Conservation (phyloP, 1,140 invertebrate genomes). For the Cotesia vestalis region DNA sequence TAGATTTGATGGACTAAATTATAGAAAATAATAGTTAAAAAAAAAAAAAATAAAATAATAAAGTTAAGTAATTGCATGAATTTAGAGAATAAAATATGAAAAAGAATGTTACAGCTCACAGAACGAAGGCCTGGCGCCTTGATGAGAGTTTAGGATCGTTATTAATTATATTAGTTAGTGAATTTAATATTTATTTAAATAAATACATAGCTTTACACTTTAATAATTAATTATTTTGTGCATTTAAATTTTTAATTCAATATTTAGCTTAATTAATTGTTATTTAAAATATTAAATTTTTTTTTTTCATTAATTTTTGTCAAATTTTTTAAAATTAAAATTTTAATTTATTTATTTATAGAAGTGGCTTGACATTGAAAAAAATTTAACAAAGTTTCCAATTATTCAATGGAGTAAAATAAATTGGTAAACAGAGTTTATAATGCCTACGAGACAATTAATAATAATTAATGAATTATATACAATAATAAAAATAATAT, state of each 20-base stretch:
- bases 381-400: background rate
- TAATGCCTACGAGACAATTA: background rate
- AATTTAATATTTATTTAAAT: conserved; percentile 39
- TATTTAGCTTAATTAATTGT: conserved; percentile 18
- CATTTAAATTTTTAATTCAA: conserved; percentile 37
- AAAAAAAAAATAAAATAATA: background rate
- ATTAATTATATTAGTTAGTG: conserved; percentile 28
- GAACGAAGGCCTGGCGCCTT: conserved; percentile 25
- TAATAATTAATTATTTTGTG: conserved; percentile 36
- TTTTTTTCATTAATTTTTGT: conserved; percentile 11
- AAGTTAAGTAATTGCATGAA: conserved; percentile 32
- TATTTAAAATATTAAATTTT: conserved; percentile 1
- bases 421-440: no score
- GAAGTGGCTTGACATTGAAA: background rate
- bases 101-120: conserved; percentile 1
- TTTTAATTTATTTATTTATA: background rate
- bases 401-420: background rate
- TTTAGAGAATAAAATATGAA: conserved; percentile 5
- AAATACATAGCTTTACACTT: conserved; percentile 37
- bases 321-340: background rate
- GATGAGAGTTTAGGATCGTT: conserved; percentile 14
- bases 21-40: background rate
- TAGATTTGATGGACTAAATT: background rate
- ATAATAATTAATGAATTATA: background rate
- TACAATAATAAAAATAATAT: background rate